phyloP scores from a whole-genome alignment of 1,140 invertebrate genomes.

The Drosophila guanche region DNA sequence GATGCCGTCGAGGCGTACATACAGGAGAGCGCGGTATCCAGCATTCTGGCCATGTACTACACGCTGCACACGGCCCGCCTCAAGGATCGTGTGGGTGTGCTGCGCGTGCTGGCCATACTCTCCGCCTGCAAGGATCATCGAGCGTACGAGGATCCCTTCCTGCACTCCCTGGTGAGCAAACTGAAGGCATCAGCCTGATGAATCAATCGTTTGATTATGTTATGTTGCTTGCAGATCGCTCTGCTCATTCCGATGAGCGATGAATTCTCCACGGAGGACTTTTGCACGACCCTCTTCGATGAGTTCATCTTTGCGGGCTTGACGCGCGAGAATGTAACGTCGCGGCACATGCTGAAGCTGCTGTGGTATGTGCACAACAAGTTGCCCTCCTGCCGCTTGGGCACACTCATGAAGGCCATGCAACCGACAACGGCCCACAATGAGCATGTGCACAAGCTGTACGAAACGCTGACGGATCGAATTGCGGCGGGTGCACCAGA shows the following conservation, averaged over 20 bases:
- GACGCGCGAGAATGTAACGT: constrained; percentile 94
- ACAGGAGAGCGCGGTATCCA: constrained; percentile 94
- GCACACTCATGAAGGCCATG: constrained; percentile 93
- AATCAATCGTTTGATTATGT: background rate
- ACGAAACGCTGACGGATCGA: constrained; percentile 91
- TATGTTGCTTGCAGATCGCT: constrained; percentile 87
- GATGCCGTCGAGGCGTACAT: constrained; percentile 96
- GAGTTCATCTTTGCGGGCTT: constrained; percentile 97
- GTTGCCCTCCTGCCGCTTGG: constrained; percentile 90
- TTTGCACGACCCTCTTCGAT: constrained; percentile 97
- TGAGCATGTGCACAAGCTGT: constrained; percentile 92
- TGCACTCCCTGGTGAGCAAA: constrained; percentile 93
- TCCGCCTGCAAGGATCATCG: constrained; percentile 95
- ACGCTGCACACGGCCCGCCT: constrained; percentile 92
- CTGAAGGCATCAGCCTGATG: no score
- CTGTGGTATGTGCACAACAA: constrained; percentile 96
- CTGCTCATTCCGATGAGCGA: constrained; percentile 94
- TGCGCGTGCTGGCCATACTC: constrained; percentile 93
- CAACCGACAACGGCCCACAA: constrained; percentile 93
- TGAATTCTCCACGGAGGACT: constrained; percentile 96
- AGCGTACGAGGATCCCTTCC: constrained; percentile 97
- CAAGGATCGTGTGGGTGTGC: constrained; percentile 92
- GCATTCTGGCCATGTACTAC: constrained; percentile 97
- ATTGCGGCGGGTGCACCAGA: constrained; percentile 88
- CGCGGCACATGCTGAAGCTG: constrained; percentile 94